Evolutionary conservation across 2,888 invertebrate genomes (phyloP).

Genomic region (Agrochola lychnidis): DNA sequence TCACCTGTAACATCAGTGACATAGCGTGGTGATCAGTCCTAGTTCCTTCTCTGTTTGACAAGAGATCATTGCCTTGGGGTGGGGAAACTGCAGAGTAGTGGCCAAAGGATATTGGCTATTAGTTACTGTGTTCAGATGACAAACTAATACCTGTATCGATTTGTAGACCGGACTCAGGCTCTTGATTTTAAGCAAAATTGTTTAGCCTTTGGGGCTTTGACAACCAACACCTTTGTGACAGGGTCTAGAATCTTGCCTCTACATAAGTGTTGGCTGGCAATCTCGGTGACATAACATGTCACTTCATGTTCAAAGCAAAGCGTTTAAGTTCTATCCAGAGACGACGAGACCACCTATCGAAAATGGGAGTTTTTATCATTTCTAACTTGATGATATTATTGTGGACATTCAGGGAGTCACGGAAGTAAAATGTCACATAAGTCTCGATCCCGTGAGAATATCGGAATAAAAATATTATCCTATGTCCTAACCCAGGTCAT

Average conservation of each 20-base stretch:
- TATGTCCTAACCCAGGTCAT: too few relatives aligned
- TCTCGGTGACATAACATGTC: neutral
- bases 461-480: too few relatives aligned
- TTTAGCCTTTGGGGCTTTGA: constrained; percentile 23
- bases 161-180: neutral
- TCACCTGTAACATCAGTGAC: too few relatives aligned
- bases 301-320: neutral
- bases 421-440: too few relatives aligned
- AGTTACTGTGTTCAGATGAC: neutral
- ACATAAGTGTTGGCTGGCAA: neutral
- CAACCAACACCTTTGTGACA: constrained; percentile 24
- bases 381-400: neutral
- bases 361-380: neutral
- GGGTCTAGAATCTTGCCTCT: neutral
- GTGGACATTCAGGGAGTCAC: neutral
- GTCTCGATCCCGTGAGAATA: too few relatives aligned
- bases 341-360: neutral
- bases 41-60: too few relatives aligned
- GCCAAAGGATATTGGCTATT: neutral
- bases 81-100: neutral
- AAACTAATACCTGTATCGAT: constrained; percentile 18
- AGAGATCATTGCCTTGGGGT: too few relatives aligned
- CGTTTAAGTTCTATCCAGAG: neutral
- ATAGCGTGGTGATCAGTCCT: too few relatives aligned
- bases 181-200: constrained; percentile 4